These are phyloP conservation scores for Micrasema longulum DNA, from an alignment of 1,140 invertebrate species.

Conservation along the genomic window DNA sequence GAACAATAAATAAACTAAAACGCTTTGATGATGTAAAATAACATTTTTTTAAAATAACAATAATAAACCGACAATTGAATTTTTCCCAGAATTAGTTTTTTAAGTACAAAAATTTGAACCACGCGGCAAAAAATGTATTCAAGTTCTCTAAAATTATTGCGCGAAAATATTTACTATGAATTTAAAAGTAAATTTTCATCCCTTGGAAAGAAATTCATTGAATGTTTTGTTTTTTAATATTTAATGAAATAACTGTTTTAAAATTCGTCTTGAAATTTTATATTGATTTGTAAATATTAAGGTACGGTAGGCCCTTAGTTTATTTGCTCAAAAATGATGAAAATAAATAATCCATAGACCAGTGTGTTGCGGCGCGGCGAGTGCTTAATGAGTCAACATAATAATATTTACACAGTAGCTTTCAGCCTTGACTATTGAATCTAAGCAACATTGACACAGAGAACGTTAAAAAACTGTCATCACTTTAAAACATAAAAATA, in stretches of 20 bases:
- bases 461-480: too few relatives aligned
- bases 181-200: not conserved
- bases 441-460: constrained; percentile 9
- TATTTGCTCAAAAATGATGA: not conserved
- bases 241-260: not conserved
- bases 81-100: too few relatives aligned
- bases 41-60: too few relatives aligned
- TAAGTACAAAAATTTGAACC: too few relatives aligned
- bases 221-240: not conserved
- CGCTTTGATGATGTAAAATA: too few relatives aligned
- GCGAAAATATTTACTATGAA: too few relatives aligned
- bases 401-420: constrained; percentile 8
- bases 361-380: not conserved
- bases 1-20: too few relatives aligned
- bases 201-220: not conserved
- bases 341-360: not conserved
- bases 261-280: not conserved
- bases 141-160: too few relatives aligned
- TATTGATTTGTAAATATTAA: not conserved
- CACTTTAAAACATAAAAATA: not conserved
- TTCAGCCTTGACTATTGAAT: not conserved
- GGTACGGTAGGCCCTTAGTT: too few relatives aligned
- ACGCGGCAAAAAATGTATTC: too few relatives aligned
- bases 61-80: too few relatives aligned
- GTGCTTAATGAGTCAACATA: constrained; percentile 13